Evolutionary conservation across 2,888 invertebrate genomes (phyloP), one percentile per base, ranked within the genome.

Genomic region (Selenia dentaria): DNA sequence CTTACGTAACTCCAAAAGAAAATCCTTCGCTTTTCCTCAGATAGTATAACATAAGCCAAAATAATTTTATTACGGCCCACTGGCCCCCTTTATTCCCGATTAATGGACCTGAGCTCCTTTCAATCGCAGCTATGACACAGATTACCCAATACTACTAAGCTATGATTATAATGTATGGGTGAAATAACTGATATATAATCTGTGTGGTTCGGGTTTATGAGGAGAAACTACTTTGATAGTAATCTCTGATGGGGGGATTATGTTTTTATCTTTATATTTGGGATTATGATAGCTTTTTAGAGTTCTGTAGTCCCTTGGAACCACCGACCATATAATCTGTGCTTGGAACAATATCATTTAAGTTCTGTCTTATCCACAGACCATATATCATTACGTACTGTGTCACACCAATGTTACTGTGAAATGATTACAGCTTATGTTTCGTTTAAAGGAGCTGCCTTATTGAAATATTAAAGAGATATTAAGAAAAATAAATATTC

Each of bases 61-160:
- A 54, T 57, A 54, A 57, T 51, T 47, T 51, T 50, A 57, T 57
- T 51, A 51, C 49, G 37, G 47, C 6, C 35, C 46, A 39, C 27
- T 40, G 45, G 42, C 29, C 38, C 33, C 26, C 48, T 57, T 54
- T 51, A 46, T 53, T 43, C 51, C 46, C 51, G 53, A 54, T 54
- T 57, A 54, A 54, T 54, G 51, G 57, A 57, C 34, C 41, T 24
- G 12, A 26, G 29, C 31, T 28, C 51, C 56, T 49, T 46, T 51
- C 51, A 48, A 24, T 16, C 51, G 41, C 46, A 43, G 48, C 22
- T 36, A 28, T 45, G 2, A 22, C 8, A 22, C 22, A 22, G 22
- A 22, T 6, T 22, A 22, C 22, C 5, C 8, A 22, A 22, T 3
- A 22, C 8, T 22, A 8, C 8, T 22, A 2, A 22, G 6, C 22